Percentiles rank a stretch among this genome's conserved stretches.
Conservation (phyloP, 1,140 invertebrate species). For the Ceratina australensis region DNA sequence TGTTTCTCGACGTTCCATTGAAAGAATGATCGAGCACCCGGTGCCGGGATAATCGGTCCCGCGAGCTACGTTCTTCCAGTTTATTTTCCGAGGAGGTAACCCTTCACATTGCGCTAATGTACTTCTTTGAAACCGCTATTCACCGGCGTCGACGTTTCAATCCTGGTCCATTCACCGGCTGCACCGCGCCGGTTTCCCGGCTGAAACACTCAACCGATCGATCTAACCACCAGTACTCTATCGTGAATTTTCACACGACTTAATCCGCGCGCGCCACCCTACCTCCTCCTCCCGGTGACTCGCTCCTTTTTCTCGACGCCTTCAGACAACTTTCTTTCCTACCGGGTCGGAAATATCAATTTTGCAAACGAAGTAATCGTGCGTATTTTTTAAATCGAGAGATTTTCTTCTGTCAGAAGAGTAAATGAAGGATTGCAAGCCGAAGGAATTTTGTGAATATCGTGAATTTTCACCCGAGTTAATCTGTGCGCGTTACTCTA, state of each 20-base stretch:
- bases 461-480: too few species aligned
- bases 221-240: slow-evolving; percentile 68
- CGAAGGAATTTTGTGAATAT: too few species aligned
- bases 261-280: slow-evolving; percentile 41
- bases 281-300: slow-evolving; percentile 59
- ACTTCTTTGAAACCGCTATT: slow-evolving; percentile 74
- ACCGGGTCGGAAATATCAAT: too few species aligned
- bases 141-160: slow-evolving; percentile 74
- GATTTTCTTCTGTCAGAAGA: too few species aligned
- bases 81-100: slow-evolving; percentile 72
- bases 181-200: slow-evolving; percentile 36
- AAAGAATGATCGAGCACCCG: slow-evolving; percentile 65
- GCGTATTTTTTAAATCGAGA: too few species aligned
- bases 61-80: slow-evolving; percentile 55
- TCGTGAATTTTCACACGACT: slow-evolving; percentile 63
- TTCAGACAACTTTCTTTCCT: background rate
- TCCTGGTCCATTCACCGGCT: slow-evolving; percentile 69
- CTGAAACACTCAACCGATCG: slow-evolving; percentile 74
- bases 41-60: slow-evolving; percentile 44
- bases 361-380: too few species aligned
- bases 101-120: slow-evolving; percentile 75
- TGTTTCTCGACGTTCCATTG: slow-evolving; percentile 53
- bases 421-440: too few species aligned
- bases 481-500: too few species aligned
- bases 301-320: slow-evolving; percentile 53